These are phyloP conservation scores for Delia radicum DNA, from an alignment of 1,140 invertebrate genomes.

Conservation along the genomic window DNA sequence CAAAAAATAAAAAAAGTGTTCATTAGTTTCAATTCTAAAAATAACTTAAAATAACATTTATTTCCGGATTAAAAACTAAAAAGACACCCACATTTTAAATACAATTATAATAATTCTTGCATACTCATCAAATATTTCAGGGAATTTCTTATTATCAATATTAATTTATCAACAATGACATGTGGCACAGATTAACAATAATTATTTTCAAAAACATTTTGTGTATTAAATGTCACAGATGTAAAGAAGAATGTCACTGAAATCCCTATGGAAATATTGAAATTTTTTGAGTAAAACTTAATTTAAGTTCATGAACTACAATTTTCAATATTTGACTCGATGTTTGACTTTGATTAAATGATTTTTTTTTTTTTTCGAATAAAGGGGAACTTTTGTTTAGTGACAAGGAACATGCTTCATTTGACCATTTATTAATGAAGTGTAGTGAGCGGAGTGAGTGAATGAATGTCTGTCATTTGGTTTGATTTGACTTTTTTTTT, in stretches of 20 bases:
- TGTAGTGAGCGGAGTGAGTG: background rate
- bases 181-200: background rate
- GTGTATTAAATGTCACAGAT: background rate
- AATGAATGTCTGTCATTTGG: background rate
- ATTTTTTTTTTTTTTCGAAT: no score
- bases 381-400: background rate
- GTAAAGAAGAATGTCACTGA: background rate
- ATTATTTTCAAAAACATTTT: background rate
- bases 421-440: background rate
- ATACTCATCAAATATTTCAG: background rate
- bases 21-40: conserved; percentile 6
- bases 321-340: no score
- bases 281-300: background rate
- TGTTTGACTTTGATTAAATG: no score
- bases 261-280: background rate
- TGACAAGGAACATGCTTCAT: background rate
- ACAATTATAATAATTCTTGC: background rate
- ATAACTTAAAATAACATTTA: background rate
- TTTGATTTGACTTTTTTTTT: conserved; percentile 7
- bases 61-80: background rate
- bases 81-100: background rate
- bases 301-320: conserved; percentile 16
- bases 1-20: conserved; percentile 35
- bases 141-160: background rate
- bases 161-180: background rate